These are phyloP conservation scores for Hirtodrosophila cameraria DNA, from an alignment of 2,888 invertebrate species.

Conservation along the genomic window DNA sequence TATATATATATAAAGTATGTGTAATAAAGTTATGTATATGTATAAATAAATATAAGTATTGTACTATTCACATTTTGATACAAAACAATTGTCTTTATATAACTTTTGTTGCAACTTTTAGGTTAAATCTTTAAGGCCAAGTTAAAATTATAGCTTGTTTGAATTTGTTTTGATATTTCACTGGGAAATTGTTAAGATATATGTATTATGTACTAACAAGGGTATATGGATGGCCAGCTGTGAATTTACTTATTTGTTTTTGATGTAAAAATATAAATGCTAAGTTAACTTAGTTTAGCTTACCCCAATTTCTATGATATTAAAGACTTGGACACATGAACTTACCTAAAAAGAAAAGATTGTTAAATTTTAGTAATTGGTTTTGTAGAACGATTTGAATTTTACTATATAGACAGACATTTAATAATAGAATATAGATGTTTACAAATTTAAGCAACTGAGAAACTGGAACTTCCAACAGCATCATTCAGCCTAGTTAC, in stretches of 20 bases:
- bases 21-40: no score
- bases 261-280: no score
- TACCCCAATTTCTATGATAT: conserved; percentile 4
- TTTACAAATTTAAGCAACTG: not conserved
- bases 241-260: not conserved
- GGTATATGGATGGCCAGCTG: not conserved
- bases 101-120: conserved; percentile 17
- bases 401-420: no score
- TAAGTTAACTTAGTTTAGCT: conserved; percentile 3
- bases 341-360: conserved; percentile 32
- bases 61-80: no score
- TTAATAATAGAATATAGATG: no score
- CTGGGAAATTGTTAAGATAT: not conserved
- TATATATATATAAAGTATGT: conserved; percentile 7
- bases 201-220: not conserved
- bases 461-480: not conserved
- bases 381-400: not conserved
- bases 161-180: not conserved
- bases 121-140: no score
- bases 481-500: not conserved
- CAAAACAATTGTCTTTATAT: conserved; percentile 33
- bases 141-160: conserved; percentile 22
- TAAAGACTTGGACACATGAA: not conserved
- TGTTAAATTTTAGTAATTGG: not conserved
- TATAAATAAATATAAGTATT: no score